phyloP scores from a whole-genome alignment of 2,797 vertebrate species.

The Gymnodraco acuticeps region DNA sequence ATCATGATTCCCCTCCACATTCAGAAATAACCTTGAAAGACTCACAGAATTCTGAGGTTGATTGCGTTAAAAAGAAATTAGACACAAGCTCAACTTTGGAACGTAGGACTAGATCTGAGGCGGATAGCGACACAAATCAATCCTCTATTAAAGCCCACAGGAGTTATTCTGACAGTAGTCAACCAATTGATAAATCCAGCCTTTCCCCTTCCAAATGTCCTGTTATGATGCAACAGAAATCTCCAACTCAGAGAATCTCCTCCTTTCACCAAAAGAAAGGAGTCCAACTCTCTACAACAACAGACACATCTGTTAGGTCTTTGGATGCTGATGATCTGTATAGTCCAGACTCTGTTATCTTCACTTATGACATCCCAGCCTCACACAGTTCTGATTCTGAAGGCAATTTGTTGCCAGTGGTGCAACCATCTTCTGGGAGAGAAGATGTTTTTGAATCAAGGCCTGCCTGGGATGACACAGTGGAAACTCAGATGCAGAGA shows the following conservation, averaged over 20 bases:
- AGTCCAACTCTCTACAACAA: constrained; percentile 36
- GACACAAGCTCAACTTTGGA: constrained; percentile 49
- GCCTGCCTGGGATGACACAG: constrained; percentile 93
- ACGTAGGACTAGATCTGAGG: constrained; percentile 80
- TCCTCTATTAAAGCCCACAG: constrained; percentile 61
- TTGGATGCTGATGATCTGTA: constrained; percentile 63
- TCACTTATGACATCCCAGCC: constrained; percentile 82
- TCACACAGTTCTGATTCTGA: constrained; percentile 90
- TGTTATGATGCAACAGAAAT: constrained; percentile 77
- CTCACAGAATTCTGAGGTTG: constrained; percentile 72
- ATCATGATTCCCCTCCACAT: constrained; percentile 51
- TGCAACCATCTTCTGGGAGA: constrained; percentile 84
- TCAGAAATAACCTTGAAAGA: constrained; percentile 84
- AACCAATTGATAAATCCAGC: constrained; percentile 76
- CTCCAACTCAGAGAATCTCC: constrained; percentile 47
- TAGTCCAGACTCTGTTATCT: constrained; percentile 79
- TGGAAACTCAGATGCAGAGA: constrained; percentile 98
- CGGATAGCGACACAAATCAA: constrained; percentile 68
- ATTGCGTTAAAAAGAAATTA: constrained; percentile 41
- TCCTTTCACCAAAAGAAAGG: constrained; percentile 46
- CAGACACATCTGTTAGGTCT: constrained; percentile 56
- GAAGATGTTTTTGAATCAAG: constrained; percentile 96
- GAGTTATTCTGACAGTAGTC: constrained; percentile 74
- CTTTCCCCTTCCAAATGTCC: constrained; percentile 81
- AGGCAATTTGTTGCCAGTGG: constrained; percentile 83